These are phyloP conservation scores for Rosalia funebris DNA, from an alignment of 2,888 invertebrate species.

Conservation along the genomic window DNA sequence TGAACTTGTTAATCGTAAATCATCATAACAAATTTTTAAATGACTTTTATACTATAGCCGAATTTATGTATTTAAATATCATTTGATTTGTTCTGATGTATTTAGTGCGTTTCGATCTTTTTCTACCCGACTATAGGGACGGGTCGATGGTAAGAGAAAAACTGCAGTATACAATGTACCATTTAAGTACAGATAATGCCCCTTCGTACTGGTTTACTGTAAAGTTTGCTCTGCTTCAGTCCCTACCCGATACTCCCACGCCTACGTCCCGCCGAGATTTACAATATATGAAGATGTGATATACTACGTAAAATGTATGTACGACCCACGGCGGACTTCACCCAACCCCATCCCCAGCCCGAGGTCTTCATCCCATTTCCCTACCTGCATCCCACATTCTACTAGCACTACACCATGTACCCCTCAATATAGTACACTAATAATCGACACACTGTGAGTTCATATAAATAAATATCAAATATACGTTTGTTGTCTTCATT, in stretches of 20 bases:
- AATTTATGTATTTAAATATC: constrained; percentile 15
- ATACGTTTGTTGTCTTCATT: constrained; percentile 58
- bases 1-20: no score
- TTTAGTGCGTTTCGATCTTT: constrained; percentile 14
- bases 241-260: constrained; percentile 33
- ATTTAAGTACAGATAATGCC: constrained; percentile 20
- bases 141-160: constrained; percentile 35
- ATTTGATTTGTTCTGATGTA: constrained; percentile 11
- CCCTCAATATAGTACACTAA: constrained; percentile 61
- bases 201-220: constrained; percentile 12
- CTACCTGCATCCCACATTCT: constrained; percentile 51
- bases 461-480: constrained; percentile 63
- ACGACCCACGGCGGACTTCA: constrained; percentile 56
- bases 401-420: constrained; percentile 62
- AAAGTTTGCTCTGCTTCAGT: constrained; percentile 9
- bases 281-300: constrained; percentile 62
- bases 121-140: constrained; percentile 40
- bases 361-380: constrained; percentile 43
- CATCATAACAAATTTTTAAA: no score
- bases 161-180: constrained; percentile 28
- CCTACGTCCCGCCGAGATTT: constrained; percentile 50
- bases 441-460: constrained; percentile 62
- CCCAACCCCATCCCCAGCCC: constrained; percentile 30
- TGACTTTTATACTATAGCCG: not conserved
- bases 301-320: constrained; percentile 55